Evolutionary conservation across 2,888 invertebrate species (phyloP).

Genomic region (Harpalus rufipes): DNA sequence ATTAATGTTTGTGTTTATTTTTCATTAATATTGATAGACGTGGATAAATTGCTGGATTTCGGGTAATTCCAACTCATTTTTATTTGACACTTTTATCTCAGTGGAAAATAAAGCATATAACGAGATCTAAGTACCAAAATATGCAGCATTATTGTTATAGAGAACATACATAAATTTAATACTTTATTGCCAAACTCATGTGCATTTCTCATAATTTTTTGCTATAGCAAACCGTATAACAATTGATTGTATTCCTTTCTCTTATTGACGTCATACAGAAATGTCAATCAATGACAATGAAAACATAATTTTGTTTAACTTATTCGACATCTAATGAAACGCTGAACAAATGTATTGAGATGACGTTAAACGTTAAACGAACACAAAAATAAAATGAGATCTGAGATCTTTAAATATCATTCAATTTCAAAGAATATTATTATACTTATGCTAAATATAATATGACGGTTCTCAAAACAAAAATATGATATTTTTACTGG

Average conservation of each 20-base stretch:
- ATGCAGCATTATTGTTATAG: not conserved
- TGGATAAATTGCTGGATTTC: not conserved
- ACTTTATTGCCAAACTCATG: too few relatives aligned
- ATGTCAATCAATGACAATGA: conserved; percentile 6
- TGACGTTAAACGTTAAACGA: conserved; percentile 1
- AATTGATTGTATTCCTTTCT: not conserved
- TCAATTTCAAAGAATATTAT: not conserved
- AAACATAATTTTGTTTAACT: not conserved
- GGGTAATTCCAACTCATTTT: not conserved
- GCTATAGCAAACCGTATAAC: not conserved
- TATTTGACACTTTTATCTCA: not conserved
- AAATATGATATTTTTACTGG: not conserved
- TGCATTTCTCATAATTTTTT: not conserved
- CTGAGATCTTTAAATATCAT: not conserved
- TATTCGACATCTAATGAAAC: conserved; percentile 3
- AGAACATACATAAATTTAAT: too few relatives aligned
- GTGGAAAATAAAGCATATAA: not conserved
- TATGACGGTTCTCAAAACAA: not conserved
- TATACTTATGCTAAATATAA: not conserved
- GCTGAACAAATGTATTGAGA: not conserved
- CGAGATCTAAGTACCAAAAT: not conserved
- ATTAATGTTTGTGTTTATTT: not conserved
- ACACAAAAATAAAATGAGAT: too few relatives aligned
- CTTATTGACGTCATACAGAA: not conserved
- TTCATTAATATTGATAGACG: not conserved